Evolutionary conservation across 2,888 invertebrate genomes (phyloP), one percentile per base, ranked within the genome.

Genomic region (Rhamnusium bicolor): DNA sequence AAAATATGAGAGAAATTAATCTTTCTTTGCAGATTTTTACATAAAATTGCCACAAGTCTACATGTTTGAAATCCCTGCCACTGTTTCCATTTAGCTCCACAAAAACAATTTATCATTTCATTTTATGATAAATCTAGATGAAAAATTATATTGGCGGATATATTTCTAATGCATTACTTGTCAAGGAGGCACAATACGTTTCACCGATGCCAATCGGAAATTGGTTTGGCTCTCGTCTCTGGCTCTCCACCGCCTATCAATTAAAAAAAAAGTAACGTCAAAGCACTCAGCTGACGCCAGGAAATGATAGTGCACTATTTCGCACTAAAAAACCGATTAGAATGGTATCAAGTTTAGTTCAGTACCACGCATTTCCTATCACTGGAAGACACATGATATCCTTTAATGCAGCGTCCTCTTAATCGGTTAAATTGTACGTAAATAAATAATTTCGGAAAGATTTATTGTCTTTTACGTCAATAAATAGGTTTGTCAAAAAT

Each of bases 331-430:
- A 74, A 72, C n/a, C 56, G 69, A 66, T 71, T 71, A 66, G 40
- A 19, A 49, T 19, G 67, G 67, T 68, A 74, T 72, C 71, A 24
- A 69, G 67, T 77, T 74, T 27, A 49, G 65, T 49, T 71, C 68
- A 19, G 79, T 80, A 79, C 80, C 80, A 80, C 63, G 70, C 77
- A 54, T 75, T 79, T 75, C 75, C 76, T 74, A 76, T 68, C 79
- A 77, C 80, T 19, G 62, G 46, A 72, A 24, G 24, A 46, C 24
- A 73, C 29, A 67, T 47, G 58, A 56, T 56, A 47, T 14, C 12
- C 47, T 63, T 51, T 14, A 18, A 51, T 12, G 18, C 14, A 24
- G 27, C 63, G 27, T 21, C 63, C 63, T 63, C 63, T 51, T 63
- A 63, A 40, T 24, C 46, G 29, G 29, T 5, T 27, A 3, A 3